These are phyloP conservation scores for Druceiella hillmani DNA, from an alignment of 2,888 invertebrate genomes.

Conservation along the genomic window DNA sequence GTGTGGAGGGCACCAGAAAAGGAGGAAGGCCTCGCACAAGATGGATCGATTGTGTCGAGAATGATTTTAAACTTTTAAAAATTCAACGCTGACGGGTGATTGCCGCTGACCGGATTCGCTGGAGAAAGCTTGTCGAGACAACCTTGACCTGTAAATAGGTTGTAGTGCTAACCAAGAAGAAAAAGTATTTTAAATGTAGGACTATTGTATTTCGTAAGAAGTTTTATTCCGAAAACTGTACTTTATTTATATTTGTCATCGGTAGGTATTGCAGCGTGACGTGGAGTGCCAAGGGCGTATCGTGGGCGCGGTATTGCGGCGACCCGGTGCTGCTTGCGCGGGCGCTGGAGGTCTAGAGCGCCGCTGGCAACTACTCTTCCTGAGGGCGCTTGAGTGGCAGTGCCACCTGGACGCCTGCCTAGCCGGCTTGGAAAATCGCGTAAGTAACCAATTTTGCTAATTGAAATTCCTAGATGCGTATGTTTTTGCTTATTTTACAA, in stretches of 20 bases:
- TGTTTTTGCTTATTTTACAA: background rate
- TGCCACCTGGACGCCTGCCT: slow-evolving; percentile 81
- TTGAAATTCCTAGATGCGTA: background rate
- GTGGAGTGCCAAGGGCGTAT: slow-evolving; percentile 88
- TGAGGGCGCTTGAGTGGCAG: slow-evolving; percentile 89
- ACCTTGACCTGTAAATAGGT: too few species aligned
- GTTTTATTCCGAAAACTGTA: background rate
- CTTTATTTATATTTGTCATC: background rate
- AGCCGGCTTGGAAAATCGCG: slow-evolving; percentile 58
- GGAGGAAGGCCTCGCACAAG: too few species aligned
- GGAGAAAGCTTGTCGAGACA: too few species aligned
- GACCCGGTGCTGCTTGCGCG: slow-evolving; percentile 63
- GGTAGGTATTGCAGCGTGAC: slow-evolving; percentile 87
- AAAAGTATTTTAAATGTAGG: too few species aligned
- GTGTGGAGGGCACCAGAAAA: too few species aligned
- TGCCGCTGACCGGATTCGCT: too few species aligned
- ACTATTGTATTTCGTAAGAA: too few species aligned
- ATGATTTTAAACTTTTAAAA: too few species aligned
- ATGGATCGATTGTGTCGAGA: too few species aligned
- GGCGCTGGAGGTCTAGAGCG: slow-evolving; percentile 74
- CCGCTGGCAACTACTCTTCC: slow-evolving; percentile 86
- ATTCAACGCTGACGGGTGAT: too few species aligned
- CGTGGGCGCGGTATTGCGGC: slow-evolving; percentile 71
- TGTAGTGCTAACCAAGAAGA: too few species aligned
- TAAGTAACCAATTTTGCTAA: too few species aligned